Evolutionary conservation across 2,797 vertebrate genomes (phyloP).

Genomic region (Sebastolobus altivelis): DNA sequence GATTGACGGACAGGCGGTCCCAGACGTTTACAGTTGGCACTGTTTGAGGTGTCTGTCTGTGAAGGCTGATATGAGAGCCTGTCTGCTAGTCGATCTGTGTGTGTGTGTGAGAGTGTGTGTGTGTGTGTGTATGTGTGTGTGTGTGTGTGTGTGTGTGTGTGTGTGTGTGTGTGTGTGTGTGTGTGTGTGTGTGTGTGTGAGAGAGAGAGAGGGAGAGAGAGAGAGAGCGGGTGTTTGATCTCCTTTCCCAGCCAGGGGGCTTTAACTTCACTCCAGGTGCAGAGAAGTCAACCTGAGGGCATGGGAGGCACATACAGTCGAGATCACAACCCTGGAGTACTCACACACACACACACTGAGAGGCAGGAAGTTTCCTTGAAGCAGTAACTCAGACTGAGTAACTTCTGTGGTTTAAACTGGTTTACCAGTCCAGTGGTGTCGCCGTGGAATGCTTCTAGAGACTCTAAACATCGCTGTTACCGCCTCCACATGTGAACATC

Average conservation of each 20-base stretch:
- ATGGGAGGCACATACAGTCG: constrained; percentile 71
- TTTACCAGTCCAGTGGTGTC: constrained; percentile 74
- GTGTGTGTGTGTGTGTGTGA: constrained; percentile 40
- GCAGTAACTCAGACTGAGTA: constrained; percentile 67
- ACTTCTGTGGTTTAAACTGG: constrained; percentile 68
- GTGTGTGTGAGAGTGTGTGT: constrained; percentile 52
- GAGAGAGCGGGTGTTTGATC: constrained; percentile 67
- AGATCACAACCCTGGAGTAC: constrained; percentile 48
- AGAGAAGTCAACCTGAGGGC: constrained; percentile 80
- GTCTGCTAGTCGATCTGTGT: constrained; percentile 53
- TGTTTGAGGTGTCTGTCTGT: constrained; percentile 74
- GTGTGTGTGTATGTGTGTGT: constrained; percentile 36
- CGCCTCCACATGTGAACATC: constrained; percentile 65
- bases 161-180: constrained; percentile 51
- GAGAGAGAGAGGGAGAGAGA: neutral
- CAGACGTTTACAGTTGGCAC: constrained; percentile 73
- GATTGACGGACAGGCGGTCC: constrained; percentile 62
- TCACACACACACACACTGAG: constrained; percentile 16
- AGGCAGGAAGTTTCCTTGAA: constrained; percentile 57
- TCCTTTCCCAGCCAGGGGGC: constrained; percentile 72
- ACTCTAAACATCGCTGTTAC: constrained; percentile 70
- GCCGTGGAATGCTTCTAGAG: constrained; percentile 62
- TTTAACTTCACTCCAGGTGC: constrained; percentile 82
- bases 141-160: constrained; percentile 45
- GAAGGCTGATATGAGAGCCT: constrained; percentile 68